Percentiles rank a stretch among this genome's conserved stretches.
Evolutionary conservation across 2,888 invertebrate species (phyloP).

Genomic region (Eudasyphora cyanicolor): DNA sequence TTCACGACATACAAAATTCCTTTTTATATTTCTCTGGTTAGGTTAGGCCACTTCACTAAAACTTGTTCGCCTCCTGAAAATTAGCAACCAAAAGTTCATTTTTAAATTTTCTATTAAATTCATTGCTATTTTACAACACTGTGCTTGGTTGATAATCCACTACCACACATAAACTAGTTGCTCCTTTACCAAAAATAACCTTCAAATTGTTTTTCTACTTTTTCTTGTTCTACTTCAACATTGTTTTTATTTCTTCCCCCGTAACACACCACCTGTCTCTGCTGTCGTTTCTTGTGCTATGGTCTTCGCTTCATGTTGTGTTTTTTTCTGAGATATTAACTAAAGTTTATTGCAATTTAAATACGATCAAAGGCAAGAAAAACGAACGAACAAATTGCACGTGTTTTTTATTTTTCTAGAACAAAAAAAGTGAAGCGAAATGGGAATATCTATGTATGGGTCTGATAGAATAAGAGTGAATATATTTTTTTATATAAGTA

Average conservation of each 20-base stretch:
- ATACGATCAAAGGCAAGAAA: conserved; percentile 26
- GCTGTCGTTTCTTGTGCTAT: too few species aligned
- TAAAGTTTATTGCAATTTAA: conserved; percentile 54
- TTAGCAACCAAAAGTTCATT: too few species aligned
- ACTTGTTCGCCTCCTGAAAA: too few species aligned
- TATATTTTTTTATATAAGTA: neutral
- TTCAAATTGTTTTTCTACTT: conserved; percentile 22
- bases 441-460: conserved; percentile 21
- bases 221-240: neutral
- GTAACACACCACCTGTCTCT: too few species aligned
- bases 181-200: conserved; percentile 14
- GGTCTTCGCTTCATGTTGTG: neutral
- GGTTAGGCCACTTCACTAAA: too few species aligned
- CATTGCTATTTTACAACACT: too few species aligned
- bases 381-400: conserved; percentile 8
- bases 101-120: too few species aligned
- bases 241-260: conserved; percentile 19
- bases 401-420: neutral
- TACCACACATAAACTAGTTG: conserved; percentile 15
- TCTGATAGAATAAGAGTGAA: too few species aligned
- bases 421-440: conserved; percentile 16
- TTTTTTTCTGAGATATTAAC: conserved; percentile 24
- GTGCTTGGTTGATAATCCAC: neutral
- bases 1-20: too few species aligned
- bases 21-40: too few species aligned